A percentile compares a stretch with the other conserved stretches of the same genome.
Evolutionary conservation across 2,797 vertebrate genomes (phyloP).

Genomic region (Aselliscus stoliczkanus): DNA sequence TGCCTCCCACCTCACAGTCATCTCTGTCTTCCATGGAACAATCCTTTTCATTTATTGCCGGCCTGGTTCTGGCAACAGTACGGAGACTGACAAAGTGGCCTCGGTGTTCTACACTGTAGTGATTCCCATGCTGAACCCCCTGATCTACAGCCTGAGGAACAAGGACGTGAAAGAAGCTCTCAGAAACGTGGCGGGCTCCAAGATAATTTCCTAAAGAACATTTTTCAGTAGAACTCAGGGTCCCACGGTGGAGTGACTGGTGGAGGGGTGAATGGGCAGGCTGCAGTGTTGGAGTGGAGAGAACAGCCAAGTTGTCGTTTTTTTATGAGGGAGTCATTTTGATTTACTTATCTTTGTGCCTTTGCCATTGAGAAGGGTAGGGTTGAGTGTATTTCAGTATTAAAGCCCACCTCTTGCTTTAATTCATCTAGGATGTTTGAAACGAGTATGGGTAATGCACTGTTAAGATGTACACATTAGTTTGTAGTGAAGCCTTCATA

Average conservation of each 20-base stretch:
- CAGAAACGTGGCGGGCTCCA: not conserved
- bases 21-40: constrained; percentile 36
- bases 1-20: constrained; percentile 49
- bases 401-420: not conserved
- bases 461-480: not conserved
- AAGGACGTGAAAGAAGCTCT: constrained; percentile 50
- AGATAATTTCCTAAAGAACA: not conserved
- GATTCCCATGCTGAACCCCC: constrained; percentile 60
- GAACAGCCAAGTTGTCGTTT: accelerated
- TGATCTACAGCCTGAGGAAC: constrained; percentile 55
- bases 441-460: accelerated
- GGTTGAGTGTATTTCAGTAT: not conserved
- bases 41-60: constrained; percentile 45
- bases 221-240: not conserved
- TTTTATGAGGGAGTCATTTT: not conserved
- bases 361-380: not conserved
- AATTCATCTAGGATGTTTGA: not conserved
- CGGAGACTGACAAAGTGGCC: not conserved
- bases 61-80: not conserved
- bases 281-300: accelerated
- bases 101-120: constrained; percentile 37
- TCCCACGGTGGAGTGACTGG: accelerated
- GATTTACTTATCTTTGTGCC: not conserved
- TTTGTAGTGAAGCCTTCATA: not conserved
- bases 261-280: accelerated